These are phyloP conservation scores for Tachuris rubrigastra DNA, from an alignment of 2,113 vertebrate species.

Conservation along the genomic window DNA sequence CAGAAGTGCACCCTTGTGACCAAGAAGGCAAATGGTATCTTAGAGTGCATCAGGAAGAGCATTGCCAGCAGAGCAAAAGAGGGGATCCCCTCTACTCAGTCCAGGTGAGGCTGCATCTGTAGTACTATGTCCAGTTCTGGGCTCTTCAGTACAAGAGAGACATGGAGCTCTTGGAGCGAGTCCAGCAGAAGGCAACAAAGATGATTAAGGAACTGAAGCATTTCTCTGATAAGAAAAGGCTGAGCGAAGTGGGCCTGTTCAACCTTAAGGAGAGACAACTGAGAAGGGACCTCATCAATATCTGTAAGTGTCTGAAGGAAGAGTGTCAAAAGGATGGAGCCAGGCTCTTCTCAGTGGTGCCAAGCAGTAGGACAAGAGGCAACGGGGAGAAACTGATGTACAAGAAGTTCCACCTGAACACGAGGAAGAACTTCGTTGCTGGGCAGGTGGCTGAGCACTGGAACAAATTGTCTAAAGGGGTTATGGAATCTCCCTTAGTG, in stretches of 20 bases:
- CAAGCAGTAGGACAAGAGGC: not conserved
- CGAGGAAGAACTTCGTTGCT: not conserved
- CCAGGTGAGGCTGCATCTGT: not conserved
- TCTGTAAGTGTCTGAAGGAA: not conserved
- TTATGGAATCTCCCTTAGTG: too few relatives aligned
- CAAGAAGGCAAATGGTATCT: not conserved
- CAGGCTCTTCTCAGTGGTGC: not conserved
- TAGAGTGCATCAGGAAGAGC: not conserved
- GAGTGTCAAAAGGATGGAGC: not conserved
- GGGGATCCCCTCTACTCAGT: not conserved
- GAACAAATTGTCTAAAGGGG: not conserved
- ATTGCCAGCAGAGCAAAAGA: not conserved
- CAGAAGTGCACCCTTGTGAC: not conserved
- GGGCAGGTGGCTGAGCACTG: not conserved
- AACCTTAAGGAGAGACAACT: not conserved
- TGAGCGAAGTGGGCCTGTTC: not conserved
- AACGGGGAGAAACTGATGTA: not conserved
- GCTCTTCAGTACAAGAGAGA: not conserved
- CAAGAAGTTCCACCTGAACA: not conserved
- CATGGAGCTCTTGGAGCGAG: not conserved
- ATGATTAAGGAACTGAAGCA: not conserved
- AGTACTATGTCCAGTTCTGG: not conserved
- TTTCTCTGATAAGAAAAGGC: not conserved
- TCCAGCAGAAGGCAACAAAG: fast-evolving
- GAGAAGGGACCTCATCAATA: not conserved